Conservation (phyloP, 2,113 vertebrate genomes). For the Petrocephalus zakoni region DNA sequence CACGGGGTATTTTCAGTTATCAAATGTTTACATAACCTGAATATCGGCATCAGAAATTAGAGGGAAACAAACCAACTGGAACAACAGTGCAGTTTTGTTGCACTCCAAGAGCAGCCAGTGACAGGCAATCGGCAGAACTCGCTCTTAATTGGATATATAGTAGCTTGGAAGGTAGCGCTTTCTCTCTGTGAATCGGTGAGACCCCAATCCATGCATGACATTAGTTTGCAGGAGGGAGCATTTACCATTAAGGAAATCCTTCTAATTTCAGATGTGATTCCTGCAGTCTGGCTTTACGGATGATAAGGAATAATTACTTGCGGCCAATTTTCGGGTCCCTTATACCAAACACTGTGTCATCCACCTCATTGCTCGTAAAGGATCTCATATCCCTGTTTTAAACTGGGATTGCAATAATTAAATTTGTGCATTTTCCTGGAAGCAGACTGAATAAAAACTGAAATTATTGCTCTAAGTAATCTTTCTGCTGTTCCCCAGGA, state of each 20-base stretch:
- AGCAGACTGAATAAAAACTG: slow-evolving; percentile 7
- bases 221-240: neutral
- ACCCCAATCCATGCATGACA: neutral
- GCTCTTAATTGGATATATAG: neutral
- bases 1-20: neutral
- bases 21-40: neutral
- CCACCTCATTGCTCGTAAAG: neutral
- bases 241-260: slow-evolving; percentile 10
- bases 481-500: slow-evolving; percentile 4
- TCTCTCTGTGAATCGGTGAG: neutral
- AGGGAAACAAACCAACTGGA: neutral
- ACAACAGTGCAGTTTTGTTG: neutral
- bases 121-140: neutral
- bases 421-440: slow-evolving; percentile 14
- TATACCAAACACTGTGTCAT: slow-evolving; percentile 21
- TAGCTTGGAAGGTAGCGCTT: neutral
- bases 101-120: neutral
- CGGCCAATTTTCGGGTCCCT: slow-evolving; percentile 22
- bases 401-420: slow-evolving; percentile 23
- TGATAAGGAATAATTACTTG: slow-evolving; percentile 23
- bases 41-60: neutral
- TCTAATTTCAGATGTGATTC: slow-evolving; percentile 4
- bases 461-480: slow-evolving; percentile 19
- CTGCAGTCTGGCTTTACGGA: slow-evolving; percentile 18
- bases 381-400: neutral